Percentiles rank a stretch among this genome's conserved stretches.
These are phyloP conservation scores for Numenius arquata DNA, from an alignment of 2,113 vertebrate species.

Conservation along the genomic window DNA sequence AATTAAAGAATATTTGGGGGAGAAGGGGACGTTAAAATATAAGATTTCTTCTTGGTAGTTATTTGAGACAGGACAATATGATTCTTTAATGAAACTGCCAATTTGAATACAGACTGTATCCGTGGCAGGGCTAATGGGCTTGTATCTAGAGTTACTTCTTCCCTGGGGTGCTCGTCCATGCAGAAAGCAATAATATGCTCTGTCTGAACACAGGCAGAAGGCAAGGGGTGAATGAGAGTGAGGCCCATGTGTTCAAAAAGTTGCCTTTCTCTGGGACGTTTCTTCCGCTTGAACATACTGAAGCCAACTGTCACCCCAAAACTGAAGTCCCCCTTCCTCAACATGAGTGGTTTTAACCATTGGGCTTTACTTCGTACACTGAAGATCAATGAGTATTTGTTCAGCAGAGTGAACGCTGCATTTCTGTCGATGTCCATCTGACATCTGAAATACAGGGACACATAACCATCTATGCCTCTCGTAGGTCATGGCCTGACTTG, in stretches of 20 bases:
- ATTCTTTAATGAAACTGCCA: neutral
- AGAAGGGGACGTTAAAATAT: neutral
- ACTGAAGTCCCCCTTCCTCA: neutral
- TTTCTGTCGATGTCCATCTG: neutral
- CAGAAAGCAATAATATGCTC: neutral
- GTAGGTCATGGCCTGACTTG: neutral
- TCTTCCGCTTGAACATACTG: neutral
- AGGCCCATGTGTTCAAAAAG: neutral
- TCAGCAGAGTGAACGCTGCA: neutral
- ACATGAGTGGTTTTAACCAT: neutral
- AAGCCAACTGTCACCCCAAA: neutral
- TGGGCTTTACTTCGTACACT: neutral
- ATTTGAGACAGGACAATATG: neutral
- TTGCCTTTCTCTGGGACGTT: neutral
- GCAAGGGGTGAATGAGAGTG: neutral
- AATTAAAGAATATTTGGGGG: neutral
- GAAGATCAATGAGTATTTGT: neutral
- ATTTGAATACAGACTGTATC: neutral
- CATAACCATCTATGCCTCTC: fast-evolving
- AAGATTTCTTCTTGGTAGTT: neutral
- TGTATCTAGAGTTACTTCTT: neutral
- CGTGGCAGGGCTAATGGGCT: neutral
- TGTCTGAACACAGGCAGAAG: neutral
- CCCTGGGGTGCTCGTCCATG: neutral
- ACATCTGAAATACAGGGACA: neutral